Evolutionary conservation across 1,140 invertebrate genomes (phyloP).

Genomic region (Ceratina australensis): DNA sequence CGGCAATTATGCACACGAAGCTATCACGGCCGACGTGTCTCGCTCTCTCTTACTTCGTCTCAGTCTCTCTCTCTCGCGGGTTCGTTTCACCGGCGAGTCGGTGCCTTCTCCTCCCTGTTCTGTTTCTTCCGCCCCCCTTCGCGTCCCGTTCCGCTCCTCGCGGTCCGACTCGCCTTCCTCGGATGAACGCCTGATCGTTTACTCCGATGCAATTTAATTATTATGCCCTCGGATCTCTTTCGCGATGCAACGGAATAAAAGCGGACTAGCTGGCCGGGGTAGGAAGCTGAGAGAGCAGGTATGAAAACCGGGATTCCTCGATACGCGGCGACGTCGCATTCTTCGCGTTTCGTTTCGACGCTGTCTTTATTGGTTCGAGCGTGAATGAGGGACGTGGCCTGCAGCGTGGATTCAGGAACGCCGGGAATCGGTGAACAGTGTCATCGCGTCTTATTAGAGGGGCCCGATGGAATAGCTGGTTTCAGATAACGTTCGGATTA

Average conservation of each 20-base stretch:
- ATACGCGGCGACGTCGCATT: constrained; percentile 19
- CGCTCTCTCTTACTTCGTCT: not conserved
- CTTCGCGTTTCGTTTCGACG: constrained; percentile 20
- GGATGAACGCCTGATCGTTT: constrained; percentile 38
- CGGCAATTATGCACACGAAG: constrained; percentile 62
- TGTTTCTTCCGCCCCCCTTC: not conserved
- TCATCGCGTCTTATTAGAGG: not conserved
- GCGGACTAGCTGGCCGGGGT: not conserved
- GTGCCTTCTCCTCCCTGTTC: not conserved
- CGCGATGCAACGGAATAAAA: not conserved
- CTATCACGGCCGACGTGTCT: constrained; percentile 27
- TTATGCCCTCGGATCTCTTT: constrained; percentile 37
- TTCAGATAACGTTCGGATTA: too few species aligned
- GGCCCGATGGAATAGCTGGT: too few species aligned
- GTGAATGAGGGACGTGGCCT: constrained; percentile 22
- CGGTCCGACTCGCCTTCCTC: not conserved
- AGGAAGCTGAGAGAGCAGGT: not conserved
- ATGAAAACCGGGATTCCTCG: too few species aligned
- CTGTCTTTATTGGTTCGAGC: constrained; percentile 24
- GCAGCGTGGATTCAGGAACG: not conserved
- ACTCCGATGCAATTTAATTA: constrained; percentile 57
- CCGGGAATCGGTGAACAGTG: not conserved
- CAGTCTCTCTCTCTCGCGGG: not conserved
- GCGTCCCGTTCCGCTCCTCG: not conserved
- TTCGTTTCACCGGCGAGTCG: not conserved